phyloP scores from a whole-genome alignment of 1,140 invertebrate species.

The Pseudomyrmex cubaensis region DNA sequence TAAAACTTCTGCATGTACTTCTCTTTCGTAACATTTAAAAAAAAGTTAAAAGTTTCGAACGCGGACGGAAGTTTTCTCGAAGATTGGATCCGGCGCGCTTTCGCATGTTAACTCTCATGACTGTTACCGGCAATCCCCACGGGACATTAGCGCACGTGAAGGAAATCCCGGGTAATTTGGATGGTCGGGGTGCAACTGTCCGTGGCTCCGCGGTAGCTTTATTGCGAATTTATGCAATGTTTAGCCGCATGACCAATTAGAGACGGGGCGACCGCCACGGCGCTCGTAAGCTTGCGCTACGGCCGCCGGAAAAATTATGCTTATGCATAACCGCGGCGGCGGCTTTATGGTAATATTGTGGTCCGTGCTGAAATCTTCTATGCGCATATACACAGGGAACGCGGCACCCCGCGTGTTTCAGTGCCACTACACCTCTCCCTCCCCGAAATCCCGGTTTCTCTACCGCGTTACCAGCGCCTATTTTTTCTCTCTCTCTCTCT shows the following conservation, averaged over 20 bases:
- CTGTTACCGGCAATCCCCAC: slow-evolving; percentile 60
- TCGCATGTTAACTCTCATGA: slow-evolving; percentile 49
- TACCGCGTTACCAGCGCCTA: not conserved
- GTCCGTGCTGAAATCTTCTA: slow-evolving; percentile 83
- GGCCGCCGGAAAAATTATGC: slow-evolving; percentile 82
- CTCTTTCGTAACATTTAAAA: not conserved
- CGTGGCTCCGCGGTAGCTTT: slow-evolving; percentile 75
- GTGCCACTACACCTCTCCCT: not conserved
- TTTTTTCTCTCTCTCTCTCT: slow-evolving; percentile 51
- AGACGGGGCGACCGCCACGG: slow-evolving; percentile 73
- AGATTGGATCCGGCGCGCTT: slow-evolving; percentile 1
- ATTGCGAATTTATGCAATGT: slow-evolving; percentile 84
- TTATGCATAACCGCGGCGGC: slow-evolving; percentile 82
- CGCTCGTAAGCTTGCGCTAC: slow-evolving; percentile 74
- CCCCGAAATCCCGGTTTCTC: slow-evolving; percentile 36
- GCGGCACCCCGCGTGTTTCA: slow-evolving; percentile 26
- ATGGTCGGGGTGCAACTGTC: slow-evolving; percentile 63
- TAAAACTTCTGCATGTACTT: not conserved
- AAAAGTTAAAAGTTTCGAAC: no score
- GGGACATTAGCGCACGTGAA: slow-evolving; percentile 67
- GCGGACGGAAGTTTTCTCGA: not conserved
- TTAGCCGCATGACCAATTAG: slow-evolving; percentile 83
- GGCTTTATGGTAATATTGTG: slow-evolving; percentile 84
- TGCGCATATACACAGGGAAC: slow-evolving; percentile 75
- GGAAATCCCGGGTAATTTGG: slow-evolving; percentile 78